These are phyloP conservation scores for Microplitis deprimator DNA, from an alignment of 2,888 invertebrate genomes.

Conservation along the genomic window DNA sequence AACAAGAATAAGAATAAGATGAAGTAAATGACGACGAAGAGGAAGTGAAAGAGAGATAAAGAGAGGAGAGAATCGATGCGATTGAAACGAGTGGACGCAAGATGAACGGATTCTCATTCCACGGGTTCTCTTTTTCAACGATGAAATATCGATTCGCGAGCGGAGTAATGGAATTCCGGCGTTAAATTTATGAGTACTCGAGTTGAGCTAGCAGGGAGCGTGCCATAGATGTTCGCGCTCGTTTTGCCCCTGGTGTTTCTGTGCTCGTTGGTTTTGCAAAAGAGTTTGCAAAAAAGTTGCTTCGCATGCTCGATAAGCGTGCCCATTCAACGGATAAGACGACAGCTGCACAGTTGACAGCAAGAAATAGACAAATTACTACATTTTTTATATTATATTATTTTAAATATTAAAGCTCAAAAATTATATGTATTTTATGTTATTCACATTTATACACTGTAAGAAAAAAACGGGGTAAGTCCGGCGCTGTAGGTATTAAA, in stretches of 20 bases:
- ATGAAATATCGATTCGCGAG: slow-evolving; percentile 61
- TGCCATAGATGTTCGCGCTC: slow-evolving; percentile 38
- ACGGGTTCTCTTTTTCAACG: slow-evolving; percentile 45
- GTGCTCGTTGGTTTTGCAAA: not conserved
- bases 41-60: not conserved
- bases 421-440: too few relatives aligned
- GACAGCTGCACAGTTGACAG: slow-evolving; percentile 22
- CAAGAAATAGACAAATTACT: not conserved
- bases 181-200: slow-evolving; percentile 64
- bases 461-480: too few relatives aligned
- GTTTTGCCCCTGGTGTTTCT: slow-evolving; percentile 28
- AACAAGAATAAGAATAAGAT: not conserved
- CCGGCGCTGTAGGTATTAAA: not conserved
- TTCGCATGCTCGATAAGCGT: slow-evolving; percentile 31
- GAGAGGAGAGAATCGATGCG: not conserved
- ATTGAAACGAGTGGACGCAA: slow-evolving; percentile 7
- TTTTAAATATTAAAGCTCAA: too few relatives aligned
- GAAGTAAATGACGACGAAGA: not conserved
- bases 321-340: not conserved
- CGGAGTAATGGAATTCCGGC: slow-evolving; percentile 65
- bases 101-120: slow-evolving; percentile 29
- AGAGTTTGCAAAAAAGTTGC: slow-evolving; percentile 29
- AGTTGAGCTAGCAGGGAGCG: slow-evolving; percentile 37
- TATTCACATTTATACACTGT: too few relatives aligned
- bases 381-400: slow-evolving; percentile 2